Conservation (phyloP, 1,140 invertebrate species). For the Campodea augens region DNA sequence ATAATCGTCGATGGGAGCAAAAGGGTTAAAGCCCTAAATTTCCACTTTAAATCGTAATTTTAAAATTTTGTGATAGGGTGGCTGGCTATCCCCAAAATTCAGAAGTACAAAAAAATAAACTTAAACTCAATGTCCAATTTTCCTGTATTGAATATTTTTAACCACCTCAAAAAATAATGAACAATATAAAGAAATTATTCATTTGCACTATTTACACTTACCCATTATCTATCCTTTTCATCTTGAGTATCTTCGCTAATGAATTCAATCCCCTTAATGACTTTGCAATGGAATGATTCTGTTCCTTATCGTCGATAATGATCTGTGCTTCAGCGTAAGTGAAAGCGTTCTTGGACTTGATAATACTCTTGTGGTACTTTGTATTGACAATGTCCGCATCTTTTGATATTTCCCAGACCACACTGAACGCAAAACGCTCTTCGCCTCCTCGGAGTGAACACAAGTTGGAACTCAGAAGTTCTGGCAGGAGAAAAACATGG, state of each 20-base stretch:
- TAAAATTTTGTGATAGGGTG: no score
- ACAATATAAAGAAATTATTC: no score
- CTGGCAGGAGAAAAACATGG: conserved; percentile 27
- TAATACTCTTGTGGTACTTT: conserved; percentile 82
- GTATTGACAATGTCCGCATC: conserved; percentile 67
- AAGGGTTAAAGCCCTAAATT: no score
- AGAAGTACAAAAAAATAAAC: no score
- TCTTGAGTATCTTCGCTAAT: conserved; percentile 79
- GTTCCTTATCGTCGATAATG: conserved; percentile 62
- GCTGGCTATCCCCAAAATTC: no score
- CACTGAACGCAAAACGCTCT: conserved; percentile 82
- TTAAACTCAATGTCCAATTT: no score
- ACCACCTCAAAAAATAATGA: no score
- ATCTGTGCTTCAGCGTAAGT: conserved; percentile 92
- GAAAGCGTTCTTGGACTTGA: conserved; percentile 64
- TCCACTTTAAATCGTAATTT: no score
- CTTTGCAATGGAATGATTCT: conserved; percentile 49
- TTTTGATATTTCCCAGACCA: conserved; percentile 73
- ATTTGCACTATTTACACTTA: conserved; percentile 21
- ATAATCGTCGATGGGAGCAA: no score
- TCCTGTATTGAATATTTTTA: no score
- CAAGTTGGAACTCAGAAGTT: conserved; percentile 75
- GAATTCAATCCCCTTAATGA: conserved; percentile 63
- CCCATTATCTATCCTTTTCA: conserved; percentile 70
- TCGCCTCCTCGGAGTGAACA: conserved; percentile 71